Conservation (phyloP, 1,140 invertebrate genomes). For the Drosophila murphyi region DNA sequence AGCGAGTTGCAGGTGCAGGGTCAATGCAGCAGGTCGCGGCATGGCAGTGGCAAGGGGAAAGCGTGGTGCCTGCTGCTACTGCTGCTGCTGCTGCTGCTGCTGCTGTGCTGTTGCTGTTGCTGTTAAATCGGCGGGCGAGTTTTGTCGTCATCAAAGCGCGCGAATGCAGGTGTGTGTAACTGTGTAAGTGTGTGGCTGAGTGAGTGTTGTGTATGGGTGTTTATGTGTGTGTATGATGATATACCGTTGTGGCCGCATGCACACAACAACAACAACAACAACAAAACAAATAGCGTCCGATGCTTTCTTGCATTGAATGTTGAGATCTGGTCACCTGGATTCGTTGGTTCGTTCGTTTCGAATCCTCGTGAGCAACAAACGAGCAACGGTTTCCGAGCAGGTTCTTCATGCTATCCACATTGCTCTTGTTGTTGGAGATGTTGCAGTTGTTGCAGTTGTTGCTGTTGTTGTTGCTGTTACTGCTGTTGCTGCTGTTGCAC, state of each 20-base stretch:
- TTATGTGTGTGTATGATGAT: slow-evolving; percentile 59
- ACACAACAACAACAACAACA: slow-evolving; percentile 10
- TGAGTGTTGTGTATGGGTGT: slow-evolving; percentile 20
- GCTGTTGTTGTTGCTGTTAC: slow-evolving; percentile 14
- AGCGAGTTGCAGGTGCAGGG: slow-evolving; percentile 25
- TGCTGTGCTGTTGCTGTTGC: too few species aligned
- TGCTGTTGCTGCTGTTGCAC: slow-evolving; percentile 18
- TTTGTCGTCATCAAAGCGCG: slow-evolving; percentile 65
- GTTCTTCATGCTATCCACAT: slow-evolving; percentile 11
- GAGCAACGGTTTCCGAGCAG: slow-evolving; percentile 35
- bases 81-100: too few species aligned
- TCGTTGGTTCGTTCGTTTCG: slow-evolving; percentile 11
- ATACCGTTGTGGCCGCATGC: slow-evolving; percentile 76
- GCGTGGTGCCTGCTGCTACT: too few species aligned
- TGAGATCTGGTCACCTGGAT: slow-evolving; percentile 34
- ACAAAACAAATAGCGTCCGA: neutral
- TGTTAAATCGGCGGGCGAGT: slow-evolving; percentile 31
- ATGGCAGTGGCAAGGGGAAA: too few species aligned
- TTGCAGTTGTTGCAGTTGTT: slow-evolving; percentile 14
- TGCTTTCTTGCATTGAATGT: slow-evolving; percentile 25
- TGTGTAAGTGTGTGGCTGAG: slow-evolving; percentile 6
- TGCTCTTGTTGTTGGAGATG: too few species aligned
- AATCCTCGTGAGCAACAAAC: slow-evolving; percentile 39
- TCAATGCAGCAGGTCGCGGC: neutral
- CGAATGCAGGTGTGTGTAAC: slow-evolving; percentile 20